These are phyloP conservation scores for Gracilinanus agilis DNA, from an alignment of 2,113 vertebrate species.

Conservation along the genomic window DNA sequence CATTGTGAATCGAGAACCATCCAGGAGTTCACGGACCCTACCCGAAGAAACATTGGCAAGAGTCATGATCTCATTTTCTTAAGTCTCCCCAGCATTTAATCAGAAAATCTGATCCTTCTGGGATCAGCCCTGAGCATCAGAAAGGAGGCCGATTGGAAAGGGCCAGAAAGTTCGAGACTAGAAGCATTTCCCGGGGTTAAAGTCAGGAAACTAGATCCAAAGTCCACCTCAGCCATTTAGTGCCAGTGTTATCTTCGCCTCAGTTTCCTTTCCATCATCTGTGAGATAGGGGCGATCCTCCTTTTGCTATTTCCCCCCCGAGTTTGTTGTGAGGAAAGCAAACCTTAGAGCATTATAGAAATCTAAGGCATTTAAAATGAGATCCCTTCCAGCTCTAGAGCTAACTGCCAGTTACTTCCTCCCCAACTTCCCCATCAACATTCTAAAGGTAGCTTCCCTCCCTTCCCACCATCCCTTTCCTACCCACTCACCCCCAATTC, in stretches of 20 bases:
- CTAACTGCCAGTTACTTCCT: too few relatives aligned
- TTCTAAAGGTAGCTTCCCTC: neutral
- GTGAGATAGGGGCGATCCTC: neutral
- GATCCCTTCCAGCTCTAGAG: too few relatives aligned
- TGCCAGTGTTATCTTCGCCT: neutral
- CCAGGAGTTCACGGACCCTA: neutral
- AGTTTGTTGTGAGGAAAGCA: neutral
- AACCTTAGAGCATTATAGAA: too few relatives aligned
- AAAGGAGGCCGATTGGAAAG: neutral
- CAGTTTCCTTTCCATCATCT: neutral
- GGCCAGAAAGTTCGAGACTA: neutral
- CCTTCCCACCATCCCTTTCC: too few relatives aligned
- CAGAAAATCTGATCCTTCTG: neutral
- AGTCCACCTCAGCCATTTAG: neutral
- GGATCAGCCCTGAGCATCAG: neutral
- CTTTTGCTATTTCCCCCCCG: neutral
- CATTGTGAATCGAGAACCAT: neutral
- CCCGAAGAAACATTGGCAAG: neutral
- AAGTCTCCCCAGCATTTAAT: neutral
- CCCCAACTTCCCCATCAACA: neutral
- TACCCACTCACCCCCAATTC: neutral
- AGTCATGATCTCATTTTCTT: neutral
- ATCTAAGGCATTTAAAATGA: too few relatives aligned
- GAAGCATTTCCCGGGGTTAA: neutral
- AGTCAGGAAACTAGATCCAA: neutral